These are phyloP conservation scores for Platorchestia sp. DNA, from an alignment of 1,140 invertebrate genomes.

Conservation along the genomic window DNA sequence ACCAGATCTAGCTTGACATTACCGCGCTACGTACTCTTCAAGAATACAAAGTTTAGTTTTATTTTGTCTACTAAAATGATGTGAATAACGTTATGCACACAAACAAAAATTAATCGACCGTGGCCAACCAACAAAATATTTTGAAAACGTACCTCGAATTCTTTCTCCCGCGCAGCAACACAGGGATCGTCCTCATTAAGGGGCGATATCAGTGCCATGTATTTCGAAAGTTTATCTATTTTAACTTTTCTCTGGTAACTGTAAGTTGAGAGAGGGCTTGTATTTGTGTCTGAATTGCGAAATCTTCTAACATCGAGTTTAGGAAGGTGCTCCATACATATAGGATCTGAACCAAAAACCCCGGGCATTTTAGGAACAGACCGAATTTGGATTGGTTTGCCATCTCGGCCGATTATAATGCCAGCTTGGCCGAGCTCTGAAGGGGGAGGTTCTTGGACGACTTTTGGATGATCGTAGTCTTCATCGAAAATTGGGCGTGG, in stretches of 20 bases:
- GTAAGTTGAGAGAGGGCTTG: not conserved
- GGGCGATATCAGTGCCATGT: slow-evolving; percentile 20
- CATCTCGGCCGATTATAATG: slow-evolving; percentile 21
- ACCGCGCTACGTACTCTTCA: too few relatives aligned
- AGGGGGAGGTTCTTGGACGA: not conserved
- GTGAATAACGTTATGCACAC: not conserved
- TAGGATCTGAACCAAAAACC: slow-evolving; percentile 3
- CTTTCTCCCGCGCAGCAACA: not conserved
- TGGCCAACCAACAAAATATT: not conserved
- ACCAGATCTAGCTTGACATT: not conserved
- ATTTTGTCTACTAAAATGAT: not conserved
- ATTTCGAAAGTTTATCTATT: slow-evolving; percentile 18
- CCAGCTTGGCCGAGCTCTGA: not conserved
- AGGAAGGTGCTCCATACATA: slow-evolving; percentile 10
- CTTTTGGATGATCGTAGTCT: slow-evolving; percentile 11
- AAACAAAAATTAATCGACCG: not conserved
- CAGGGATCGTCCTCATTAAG: not conserved
- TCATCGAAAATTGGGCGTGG: not conserved
- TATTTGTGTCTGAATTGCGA: not conserved
- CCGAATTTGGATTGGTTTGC: slow-evolving; percentile 12
- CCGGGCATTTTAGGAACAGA: slow-evolving; percentile 19
- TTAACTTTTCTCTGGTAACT: not conserved
- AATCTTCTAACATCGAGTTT: not conserved
- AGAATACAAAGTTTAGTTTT: not conserved
- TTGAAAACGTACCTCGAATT: not conserved